Base-by-base conservation (phyloP, 2,797 vertebrate genomes). In the Helostoma temminkii region DNA sequence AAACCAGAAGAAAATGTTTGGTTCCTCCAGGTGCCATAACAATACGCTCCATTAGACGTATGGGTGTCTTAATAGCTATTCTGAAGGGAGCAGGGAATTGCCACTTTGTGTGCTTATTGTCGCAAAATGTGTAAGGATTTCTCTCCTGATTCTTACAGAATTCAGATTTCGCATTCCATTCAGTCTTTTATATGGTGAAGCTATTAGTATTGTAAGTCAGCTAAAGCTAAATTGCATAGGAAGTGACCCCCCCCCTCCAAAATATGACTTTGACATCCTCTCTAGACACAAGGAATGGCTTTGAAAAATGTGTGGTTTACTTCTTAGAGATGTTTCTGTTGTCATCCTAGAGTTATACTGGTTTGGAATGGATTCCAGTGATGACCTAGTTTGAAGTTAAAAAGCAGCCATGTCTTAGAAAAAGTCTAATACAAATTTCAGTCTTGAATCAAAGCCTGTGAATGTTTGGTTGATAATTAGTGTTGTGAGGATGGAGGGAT, bases 361-460 rank as follows among this genome's bases (percentile, higher is more conserved):
- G 24, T 42, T 58, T 56, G 24, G 16, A 28, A 19, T 21, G 2
- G 19, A 48, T 72, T 75, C 22, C 8, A 57, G 52, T 15, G n/a
- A 65, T 68, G 52, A 54, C 63, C 68, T 56, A 77, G 26, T 70
- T 72, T 59, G 45, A 70, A 37, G 49, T 22, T 1, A 14, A 61
- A 49, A 52, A 25, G 10, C 2, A 0, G 16, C 19, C 24, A 22
- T 56, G 41, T 49, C 21, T 48, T 26, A 58, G 61, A 74, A 25
- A 43, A 22, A 21, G 53, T 28, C 14, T 24, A 26, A 9, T 52
- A 19, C 21, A 56, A 67, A 52, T n/a, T 36, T 8, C 14, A 63
- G 66, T 39, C 30, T 55, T 22, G 68, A 72, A 72, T 76, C 50
- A 80, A 70, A 69, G 48, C 26, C 10, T 9, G 15, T 28, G 22